Conservation (phyloP, 1,140 invertebrate genomes). For the Drosophila funebris region DNA sequence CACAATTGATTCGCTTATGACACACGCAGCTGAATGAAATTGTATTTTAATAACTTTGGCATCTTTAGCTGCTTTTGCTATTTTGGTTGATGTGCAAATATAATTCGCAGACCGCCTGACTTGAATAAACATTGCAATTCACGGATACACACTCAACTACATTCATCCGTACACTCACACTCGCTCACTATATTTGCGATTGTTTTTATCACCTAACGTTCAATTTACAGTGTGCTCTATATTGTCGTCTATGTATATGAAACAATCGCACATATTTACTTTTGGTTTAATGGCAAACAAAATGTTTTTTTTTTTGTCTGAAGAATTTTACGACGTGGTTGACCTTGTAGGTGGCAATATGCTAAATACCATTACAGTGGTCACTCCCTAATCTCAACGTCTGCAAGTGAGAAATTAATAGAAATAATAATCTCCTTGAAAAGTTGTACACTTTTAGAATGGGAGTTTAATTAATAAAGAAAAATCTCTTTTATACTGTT, state of each 20-base stretch:
- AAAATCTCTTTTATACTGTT: too few species aligned
- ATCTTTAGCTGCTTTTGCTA: slow-evolving; percentile 11
- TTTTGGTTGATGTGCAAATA: slow-evolving; percentile 41
- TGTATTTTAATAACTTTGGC: slow-evolving; percentile 9
- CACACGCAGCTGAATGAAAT: slow-evolving; percentile 3
- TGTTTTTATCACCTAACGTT: slow-evolving; percentile 27
- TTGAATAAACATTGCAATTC: slow-evolving; percentile 31
- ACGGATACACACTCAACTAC: not conserved
- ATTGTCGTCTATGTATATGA: slow-evolving; percentile 7
- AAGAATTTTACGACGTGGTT: slow-evolving; percentile 56
- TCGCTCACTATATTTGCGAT: slow-evolving; percentile 1
- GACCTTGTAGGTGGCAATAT: slow-evolving; percentile 60
- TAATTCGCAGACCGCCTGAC: slow-evolving; percentile 14
- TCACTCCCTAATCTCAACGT: not conserved
- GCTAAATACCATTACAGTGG: slow-evolving; percentile 11
- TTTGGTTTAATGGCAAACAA: slow-evolving; percentile 66
- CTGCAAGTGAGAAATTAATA: not conserved
- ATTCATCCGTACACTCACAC: not conserved
- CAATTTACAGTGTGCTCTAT: not conserved
- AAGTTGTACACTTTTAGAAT: too few species aligned
- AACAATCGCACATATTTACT: slow-evolving; percentile 34
- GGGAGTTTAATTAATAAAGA: too few species aligned
- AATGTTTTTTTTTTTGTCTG: slow-evolving; percentile 43
- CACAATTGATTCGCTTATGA: not conserved
- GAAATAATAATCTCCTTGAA: too few species aligned